Percentiles rank a stretch among this genome's conserved stretches.
These are phyloP conservation scores for Acropternis orthonyx DNA, from an alignment of 2,797 vertebrate species.

Conservation along the genomic window DNA sequence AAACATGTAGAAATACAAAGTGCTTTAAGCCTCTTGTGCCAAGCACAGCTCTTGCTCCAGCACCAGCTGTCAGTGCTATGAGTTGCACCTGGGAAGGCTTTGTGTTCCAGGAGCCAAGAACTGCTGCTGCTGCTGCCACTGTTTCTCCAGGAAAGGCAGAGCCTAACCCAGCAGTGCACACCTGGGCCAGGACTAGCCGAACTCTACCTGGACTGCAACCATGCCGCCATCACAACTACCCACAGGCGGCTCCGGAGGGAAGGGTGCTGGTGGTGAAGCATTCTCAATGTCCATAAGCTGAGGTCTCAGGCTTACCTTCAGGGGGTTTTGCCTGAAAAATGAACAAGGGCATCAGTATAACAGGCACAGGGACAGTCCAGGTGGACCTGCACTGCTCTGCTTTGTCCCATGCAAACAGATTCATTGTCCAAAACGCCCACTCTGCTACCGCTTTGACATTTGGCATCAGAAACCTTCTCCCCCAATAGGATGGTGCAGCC, in stretches of 20 bases:
- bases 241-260: background rate
- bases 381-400: background rate
- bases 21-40: background rate
- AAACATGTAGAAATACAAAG: rapidly evolving
- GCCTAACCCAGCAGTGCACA: background rate
- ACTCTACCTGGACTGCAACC: rapidly evolving
- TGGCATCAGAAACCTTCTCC: no score
- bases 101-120: background rate
- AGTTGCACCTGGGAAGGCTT: background rate
- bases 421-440: background rate
- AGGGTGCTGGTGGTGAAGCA: background rate
- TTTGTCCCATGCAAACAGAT: background rate
- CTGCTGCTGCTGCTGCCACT: background rate
- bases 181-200: background rate
- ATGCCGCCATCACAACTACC: rapidly evolving
- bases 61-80: rapidly evolving
- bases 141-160: background rate
- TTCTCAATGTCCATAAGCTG: background rate
- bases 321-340: slow-evolving; percentile 71
- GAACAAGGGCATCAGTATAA: background rate
- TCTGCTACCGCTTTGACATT: rapidly evolving
- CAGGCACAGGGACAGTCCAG: background rate
- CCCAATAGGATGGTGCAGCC: background rate
- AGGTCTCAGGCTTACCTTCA: background rate
- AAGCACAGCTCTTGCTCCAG: rapidly evolving